phyloP scores from a whole-genome alignment of 92 coral and sea anemone genomes.

The Parazoanthus swiftii region DNA sequence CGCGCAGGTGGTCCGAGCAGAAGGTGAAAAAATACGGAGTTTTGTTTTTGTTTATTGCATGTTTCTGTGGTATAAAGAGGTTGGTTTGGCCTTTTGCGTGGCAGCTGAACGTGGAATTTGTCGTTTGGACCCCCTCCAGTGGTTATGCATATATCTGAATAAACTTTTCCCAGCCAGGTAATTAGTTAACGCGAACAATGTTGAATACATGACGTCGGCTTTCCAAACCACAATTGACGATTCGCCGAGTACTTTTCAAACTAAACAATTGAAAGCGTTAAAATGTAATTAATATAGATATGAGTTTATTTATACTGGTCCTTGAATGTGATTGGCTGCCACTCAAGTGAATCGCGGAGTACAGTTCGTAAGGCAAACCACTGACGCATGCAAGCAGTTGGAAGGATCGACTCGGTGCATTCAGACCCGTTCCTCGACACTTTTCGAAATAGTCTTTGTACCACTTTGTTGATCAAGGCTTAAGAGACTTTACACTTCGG shows the following conservation, averaged over 20 bases:
- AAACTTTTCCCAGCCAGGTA: constrained; percentile 54
- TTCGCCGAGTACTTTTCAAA: constrained; percentile 87
- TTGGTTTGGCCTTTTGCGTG: constrained; percentile 11
- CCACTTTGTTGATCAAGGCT: constrained; percentile 60
- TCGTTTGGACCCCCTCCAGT: constrained; percentile 4
- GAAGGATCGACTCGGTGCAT: constrained; percentile 49
- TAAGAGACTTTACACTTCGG: constrained; percentile 44
- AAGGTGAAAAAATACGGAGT: constrained; percentile 33
- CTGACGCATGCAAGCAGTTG: constrained; percentile 87
- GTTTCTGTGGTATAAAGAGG: background rate
- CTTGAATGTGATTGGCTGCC: constrained; percentile 96
- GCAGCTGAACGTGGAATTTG: constrained; percentile 10
- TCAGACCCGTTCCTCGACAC: constrained; percentile 57
- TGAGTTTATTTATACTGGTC: constrained; percentile 93
- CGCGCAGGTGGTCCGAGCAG: constrained; percentile 22
- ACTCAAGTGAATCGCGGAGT: constrained; percentile 85
- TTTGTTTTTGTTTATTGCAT: constrained; percentile 34
- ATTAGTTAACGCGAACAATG: constrained; percentile 65
- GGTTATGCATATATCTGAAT: constrained; percentile 55
- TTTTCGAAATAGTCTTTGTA: constrained; percentile 43
- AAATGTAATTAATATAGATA: constrained; percentile 99
- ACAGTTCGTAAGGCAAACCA: constrained; percentile 92
- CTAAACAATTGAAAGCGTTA: constrained; percentile 99
- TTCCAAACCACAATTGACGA: constrained; percentile 86
- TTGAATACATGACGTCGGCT: constrained; percentile 67